These are phyloP conservation scores for Setophaga kirtlandii DNA, from an alignment of 2,113 vertebrate genomes.

Conservation along the genomic window DNA sequence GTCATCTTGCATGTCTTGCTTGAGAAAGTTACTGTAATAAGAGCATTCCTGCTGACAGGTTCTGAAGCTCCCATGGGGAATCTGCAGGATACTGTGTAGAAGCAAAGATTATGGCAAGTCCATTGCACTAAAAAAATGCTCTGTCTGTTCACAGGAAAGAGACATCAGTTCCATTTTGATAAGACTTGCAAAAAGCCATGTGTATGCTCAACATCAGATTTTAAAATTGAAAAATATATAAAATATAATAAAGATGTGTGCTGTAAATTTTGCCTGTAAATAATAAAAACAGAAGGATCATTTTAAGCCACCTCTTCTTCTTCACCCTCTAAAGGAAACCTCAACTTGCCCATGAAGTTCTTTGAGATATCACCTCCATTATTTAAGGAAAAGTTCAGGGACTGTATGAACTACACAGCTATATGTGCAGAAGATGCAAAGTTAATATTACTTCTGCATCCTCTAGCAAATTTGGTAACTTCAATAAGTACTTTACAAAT, in stretches of 20 bases:
- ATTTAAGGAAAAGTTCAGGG: neutral
- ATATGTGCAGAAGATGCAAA: neutral
- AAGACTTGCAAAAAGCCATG: accelerated
- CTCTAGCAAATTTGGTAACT: neutral
- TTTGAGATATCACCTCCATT: neutral
- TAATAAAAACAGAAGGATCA: neutral
- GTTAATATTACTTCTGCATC: neutral
- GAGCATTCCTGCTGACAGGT: neutral
- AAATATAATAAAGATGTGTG: neutral
- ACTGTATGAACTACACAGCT: neutral
- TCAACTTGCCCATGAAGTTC: neutral
- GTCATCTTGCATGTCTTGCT: accelerated
- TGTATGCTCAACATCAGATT: neutral
- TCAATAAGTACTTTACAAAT: neutral
- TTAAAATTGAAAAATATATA: neutral
- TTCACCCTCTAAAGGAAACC: neutral
- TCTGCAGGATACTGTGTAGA: neutral
- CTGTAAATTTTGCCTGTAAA: neutral
- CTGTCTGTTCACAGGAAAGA: neutral
- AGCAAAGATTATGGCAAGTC: neutral
- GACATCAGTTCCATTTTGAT: neutral
- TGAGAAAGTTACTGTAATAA: neutral
- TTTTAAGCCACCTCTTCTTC: neutral
- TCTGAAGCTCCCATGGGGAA: neutral
- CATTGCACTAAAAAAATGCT: neutral